Evolutionary conservation across 2,113 vertebrate species (phyloP).

Genomic region (Pimephales promelas): DNA sequence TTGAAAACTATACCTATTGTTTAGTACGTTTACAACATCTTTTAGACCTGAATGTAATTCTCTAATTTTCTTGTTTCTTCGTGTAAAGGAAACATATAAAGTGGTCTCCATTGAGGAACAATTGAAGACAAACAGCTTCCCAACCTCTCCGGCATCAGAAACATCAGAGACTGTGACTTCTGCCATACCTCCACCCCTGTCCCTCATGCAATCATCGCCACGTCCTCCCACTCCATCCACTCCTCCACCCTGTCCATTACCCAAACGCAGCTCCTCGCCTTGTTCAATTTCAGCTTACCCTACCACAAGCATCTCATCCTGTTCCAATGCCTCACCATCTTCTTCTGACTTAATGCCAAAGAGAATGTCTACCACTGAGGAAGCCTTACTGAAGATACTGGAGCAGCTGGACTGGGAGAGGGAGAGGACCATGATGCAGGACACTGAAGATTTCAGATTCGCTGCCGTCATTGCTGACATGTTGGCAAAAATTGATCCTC

Average conservation of each 20-base stretch:
- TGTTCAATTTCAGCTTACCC: background rate
- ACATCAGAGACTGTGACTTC: background rate
- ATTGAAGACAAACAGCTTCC: background rate
- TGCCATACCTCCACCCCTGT: background rate
- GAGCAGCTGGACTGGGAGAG: background rate
- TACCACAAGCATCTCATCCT: background rate
- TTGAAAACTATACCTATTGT: background rate
- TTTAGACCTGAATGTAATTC: background rate
- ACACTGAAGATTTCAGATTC: slow-evolving; percentile 7
- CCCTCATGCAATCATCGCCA: background rate
- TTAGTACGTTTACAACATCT: background rate
- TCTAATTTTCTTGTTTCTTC: background rate
- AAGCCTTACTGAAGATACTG: background rate
- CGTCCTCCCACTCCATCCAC: background rate
- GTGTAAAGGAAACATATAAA: background rate
- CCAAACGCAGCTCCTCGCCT: background rate
- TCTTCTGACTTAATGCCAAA: background rate
- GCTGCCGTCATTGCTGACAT: background rate
- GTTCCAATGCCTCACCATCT: background rate
- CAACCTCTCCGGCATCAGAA: background rate
- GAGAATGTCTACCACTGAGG: background rate
- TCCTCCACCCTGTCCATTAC: background rate
- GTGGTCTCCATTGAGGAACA: background rate
- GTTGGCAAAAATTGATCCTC: background rate
- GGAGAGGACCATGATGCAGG: background rate